Base-by-base conservation (phyloP, 2,113 vertebrate species). In the Lepus europaeus region DNA sequence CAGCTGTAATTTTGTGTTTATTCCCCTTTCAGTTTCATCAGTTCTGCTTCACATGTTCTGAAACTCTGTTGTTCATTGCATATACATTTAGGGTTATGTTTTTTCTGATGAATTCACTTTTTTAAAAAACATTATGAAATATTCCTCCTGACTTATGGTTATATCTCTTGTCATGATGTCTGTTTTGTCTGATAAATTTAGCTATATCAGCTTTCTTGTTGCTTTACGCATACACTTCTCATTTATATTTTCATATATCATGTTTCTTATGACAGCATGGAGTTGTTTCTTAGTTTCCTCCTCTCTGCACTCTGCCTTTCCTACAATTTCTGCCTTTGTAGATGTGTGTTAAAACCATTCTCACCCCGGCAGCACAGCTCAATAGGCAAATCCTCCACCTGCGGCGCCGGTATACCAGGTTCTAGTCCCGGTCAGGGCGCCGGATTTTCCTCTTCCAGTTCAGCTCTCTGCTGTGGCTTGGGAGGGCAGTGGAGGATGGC, bases 11-110 rank as follows among this genome's bases (percentile, higher is more conserved):
- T 72, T 77, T 61, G 14, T 73, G 19, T 88, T 88, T 92, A 19
- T 68, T 66, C 4, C 2, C 3, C 31, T 85, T 93, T 88, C 9
- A 36, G 31, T 90, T 91, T 29, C 69, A 10, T 93, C 22, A 51
- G 31, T 29, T 89, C 72, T 87, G 72, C 8, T 89, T 91, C 33
- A 51, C 29, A 7, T 93, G 45, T 61, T 92, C 86, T 80, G 33
- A 76, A 84, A 33, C 73, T 82, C 2, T 86, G 4, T 82, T 89
- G 51, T 76, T 89, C 69, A 23, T 83, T 84, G 61, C 5, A 78
- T 78, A 7, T 20, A 20, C 22, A 59, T 69, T 87, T 95, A 86
- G 0, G 39, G 12, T 31, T 95, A 10, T 36, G 33, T 45, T 73
- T 79, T 94, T 94, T 13, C 66, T 56, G 56, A 79, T 66, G 53